Percentiles rank a stretch among this genome's conserved stretches.
phyloP scores from a whole-genome alignment of 2,113 vertebrate species.

The Erpornis zantholeuca region DNA sequence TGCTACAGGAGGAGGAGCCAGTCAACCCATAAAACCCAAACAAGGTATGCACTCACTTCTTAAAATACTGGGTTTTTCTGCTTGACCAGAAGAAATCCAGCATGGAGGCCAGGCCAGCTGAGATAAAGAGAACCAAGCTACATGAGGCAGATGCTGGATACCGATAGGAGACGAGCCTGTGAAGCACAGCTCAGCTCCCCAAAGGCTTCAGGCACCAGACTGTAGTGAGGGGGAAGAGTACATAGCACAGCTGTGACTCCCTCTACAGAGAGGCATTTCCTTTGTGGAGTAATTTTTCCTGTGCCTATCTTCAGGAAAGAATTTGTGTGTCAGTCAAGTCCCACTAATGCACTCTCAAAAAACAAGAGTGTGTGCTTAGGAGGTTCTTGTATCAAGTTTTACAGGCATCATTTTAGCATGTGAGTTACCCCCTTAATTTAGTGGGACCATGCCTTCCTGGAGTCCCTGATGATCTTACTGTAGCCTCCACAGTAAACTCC shows the following conservation, averaged over 20 bases:
- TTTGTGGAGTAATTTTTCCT: background rate
- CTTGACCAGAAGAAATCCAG: background rate
- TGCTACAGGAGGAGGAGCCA: background rate
- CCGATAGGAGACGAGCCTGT: background rate
- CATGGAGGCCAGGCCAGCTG: background rate
- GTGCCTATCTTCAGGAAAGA: background rate
- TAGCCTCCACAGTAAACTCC: background rate
- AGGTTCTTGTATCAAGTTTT: background rate
- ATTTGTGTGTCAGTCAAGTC: background rate
- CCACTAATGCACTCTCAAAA: background rate
- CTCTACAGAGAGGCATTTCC: background rate
- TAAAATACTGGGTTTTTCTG: background rate
- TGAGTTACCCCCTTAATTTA: background rate
- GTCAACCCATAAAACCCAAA: background rate
- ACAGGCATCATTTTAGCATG: background rate
- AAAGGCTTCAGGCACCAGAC: background rate
- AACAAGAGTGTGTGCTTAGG: background rate
- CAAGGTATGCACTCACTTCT: fast-evolving
- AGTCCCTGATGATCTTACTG: background rate
- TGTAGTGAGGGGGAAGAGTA: background rate
- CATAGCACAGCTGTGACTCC: background rate
- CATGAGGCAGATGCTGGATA: background rate
- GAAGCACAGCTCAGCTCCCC: background rate
- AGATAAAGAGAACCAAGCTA: background rate
- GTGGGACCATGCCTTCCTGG: background rate